Conservation (phyloP, 2,113 vertebrate species). For the Orthonyx spaldingii region DNA sequence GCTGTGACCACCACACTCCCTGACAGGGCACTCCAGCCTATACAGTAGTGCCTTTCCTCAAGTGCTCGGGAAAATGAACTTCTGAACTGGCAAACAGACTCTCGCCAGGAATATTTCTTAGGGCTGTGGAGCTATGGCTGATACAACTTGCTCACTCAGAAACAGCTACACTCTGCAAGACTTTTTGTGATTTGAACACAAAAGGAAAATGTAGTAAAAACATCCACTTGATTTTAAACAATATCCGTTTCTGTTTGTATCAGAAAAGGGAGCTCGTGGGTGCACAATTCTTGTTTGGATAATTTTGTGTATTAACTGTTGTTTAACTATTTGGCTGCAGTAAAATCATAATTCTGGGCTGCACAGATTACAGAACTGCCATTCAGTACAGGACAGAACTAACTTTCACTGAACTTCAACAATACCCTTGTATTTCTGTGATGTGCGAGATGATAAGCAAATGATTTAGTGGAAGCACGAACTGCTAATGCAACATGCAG, state of each 20-base stretch:
- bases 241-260: neutral
- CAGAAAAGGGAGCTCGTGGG: neutral
- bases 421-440: neutral
- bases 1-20: neutral
- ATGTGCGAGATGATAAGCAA: neutral
- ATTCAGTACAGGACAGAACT: constrained; percentile 13
- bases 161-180: neutral
- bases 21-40: neutral
- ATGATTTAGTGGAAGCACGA: neutral
- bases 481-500: neutral
- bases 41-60: neutral
- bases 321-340: constrained; percentile 16
- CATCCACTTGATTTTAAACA: constrained; percentile 7
- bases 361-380: neutral
- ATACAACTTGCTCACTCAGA: neutral
- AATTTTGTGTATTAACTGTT: constrained; percentile 1
- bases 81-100: neutral
- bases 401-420: constrained; percentile 11
- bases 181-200: neutral
- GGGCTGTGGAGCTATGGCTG: neutral
- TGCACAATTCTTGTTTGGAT: neutral
- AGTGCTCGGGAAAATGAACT: neutral
- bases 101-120: neutral
- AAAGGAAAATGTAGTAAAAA: neutral
- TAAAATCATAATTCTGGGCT: neutral